Percentiles rank a stretch among this genome's conserved stretches.
Conservation (phyloP, 2,113 vertebrate genomes). For the Columba janthina region DNA sequence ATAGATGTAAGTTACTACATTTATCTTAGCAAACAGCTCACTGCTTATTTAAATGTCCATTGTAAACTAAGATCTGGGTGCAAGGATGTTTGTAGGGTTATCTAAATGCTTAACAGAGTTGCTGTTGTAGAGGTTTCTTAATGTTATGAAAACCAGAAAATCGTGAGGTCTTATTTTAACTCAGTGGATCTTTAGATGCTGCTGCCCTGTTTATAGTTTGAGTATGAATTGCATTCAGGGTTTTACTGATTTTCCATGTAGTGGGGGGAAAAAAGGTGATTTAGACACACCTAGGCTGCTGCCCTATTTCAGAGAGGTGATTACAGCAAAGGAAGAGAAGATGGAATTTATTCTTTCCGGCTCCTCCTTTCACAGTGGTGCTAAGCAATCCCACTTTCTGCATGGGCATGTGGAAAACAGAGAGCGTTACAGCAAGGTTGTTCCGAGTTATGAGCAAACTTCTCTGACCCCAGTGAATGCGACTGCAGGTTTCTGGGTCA, state of each 20-base stretch:
- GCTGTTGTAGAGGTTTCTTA: not conserved
- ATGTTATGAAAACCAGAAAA: not conserved
- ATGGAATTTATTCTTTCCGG: not conserved
- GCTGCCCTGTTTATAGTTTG: not conserved
- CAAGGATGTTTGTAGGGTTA: not conserved
- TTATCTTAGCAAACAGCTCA: not conserved
- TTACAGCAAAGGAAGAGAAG: not conserved
- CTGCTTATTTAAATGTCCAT: not conserved
- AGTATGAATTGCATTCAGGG: not conserved
- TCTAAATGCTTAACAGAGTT: not conserved
- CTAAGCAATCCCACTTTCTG: not conserved
- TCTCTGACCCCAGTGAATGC: not conserved
- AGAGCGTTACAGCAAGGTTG: no score
- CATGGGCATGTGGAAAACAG: not conserved
- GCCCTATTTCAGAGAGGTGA: not conserved
- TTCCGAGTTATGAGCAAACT: not conserved
- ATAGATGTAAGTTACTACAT: not conserved
- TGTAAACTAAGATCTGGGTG: not conserved
- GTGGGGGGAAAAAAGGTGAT: not conserved
- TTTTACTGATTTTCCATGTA: not conserved
- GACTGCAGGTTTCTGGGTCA: not conserved
- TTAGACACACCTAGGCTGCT: not conserved
- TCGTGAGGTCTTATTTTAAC: not conserved
- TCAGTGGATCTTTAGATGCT: not conserved
- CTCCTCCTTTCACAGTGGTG: not conserved